These are phyloP conservation scores for Dasyornis broadbenti DNA, from an alignment of 2,113 vertebrate species.

Conservation along the genomic window DNA sequence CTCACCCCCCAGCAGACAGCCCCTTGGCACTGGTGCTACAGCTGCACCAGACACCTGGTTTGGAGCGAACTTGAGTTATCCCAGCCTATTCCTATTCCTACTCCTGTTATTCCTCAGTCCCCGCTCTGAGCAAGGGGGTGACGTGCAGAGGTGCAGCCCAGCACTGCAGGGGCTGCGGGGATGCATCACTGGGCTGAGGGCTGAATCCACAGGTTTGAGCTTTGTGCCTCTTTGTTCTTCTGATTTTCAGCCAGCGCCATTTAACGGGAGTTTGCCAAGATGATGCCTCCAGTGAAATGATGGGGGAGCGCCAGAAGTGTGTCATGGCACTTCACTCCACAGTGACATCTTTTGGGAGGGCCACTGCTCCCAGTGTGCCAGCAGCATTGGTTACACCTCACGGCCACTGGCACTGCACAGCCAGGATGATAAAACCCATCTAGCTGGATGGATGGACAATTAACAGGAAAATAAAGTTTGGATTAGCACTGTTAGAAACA, in stretches of 20 bases:
- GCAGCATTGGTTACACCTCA: background rate
- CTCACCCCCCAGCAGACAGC: background rate
- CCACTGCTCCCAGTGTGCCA: background rate
- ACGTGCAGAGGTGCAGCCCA: rapidly evolving
- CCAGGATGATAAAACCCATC: background rate
- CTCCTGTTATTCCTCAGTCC: rapidly evolving
- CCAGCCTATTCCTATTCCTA: background rate
- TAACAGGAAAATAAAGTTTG: conserved; percentile 30
- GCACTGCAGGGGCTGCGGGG: background rate
- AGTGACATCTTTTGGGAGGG: background rate
- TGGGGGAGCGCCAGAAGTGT: background rate
- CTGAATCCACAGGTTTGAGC: background rate
- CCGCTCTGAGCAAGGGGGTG: background rate
- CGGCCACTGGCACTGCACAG: background rate
- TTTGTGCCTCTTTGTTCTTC: background rate
- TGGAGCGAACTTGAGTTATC: background rate
- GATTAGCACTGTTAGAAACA: conserved; percentile 49
- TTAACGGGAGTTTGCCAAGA: background rate
- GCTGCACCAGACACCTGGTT: rapidly evolving
- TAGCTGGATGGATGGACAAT: background rate
- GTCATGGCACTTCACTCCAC: background rate
- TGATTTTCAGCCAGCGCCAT: background rate
- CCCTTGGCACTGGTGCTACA: background rate
- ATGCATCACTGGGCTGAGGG: rapidly evolving
- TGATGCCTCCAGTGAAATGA: background rate